Evolutionary conservation across 2,797 vertebrate genomes (phyloP).

Genomic region (Forpus xanthops): DNA sequence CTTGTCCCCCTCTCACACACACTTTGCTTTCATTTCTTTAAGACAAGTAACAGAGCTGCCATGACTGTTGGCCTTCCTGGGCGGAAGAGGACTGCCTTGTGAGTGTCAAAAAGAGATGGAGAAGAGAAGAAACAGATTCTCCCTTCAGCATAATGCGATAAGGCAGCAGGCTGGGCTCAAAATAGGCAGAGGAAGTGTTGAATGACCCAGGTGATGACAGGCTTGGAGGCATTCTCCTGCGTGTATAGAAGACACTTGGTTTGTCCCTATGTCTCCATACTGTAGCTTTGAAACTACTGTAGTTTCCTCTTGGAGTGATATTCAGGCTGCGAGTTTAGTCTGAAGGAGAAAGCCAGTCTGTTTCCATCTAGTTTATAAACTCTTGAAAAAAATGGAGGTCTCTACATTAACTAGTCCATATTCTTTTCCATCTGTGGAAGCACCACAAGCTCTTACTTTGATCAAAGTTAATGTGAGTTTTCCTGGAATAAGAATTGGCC

Average conservation of each 20-base stretch:
- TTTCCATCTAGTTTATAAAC: constrained; percentile 30
- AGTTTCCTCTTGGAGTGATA: not conserved
- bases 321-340: not conserved
- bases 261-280: constrained; percentile 50
- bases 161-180: constrained; percentile 41
- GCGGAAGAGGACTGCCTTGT: not conserved
- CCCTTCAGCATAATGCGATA: not conserved
- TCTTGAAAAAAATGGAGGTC: constrained; percentile 53
- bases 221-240: constrained; percentile 44
- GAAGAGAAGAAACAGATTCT: constrained; percentile 49
- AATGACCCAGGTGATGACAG: constrained; percentile 59
- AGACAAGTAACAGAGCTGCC: not conserved
- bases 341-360: not conserved
- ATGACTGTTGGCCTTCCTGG: not conserved
- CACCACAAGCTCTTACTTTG: not conserved
- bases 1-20: not conserved
- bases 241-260: constrained; percentile 22
- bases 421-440: constrained; percentile 17
- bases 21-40: not conserved
- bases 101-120: constrained; percentile 15
- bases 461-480: constrained; percentile 7
- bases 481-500: constrained; percentile 8
- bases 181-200: constrained; percentile 48
- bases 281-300: constrained; percentile 4
- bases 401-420: not conserved